phyloP scores from a whole-genome alignment of 2,797 vertebrate species.

The Myripristis murdjan region DNA sequence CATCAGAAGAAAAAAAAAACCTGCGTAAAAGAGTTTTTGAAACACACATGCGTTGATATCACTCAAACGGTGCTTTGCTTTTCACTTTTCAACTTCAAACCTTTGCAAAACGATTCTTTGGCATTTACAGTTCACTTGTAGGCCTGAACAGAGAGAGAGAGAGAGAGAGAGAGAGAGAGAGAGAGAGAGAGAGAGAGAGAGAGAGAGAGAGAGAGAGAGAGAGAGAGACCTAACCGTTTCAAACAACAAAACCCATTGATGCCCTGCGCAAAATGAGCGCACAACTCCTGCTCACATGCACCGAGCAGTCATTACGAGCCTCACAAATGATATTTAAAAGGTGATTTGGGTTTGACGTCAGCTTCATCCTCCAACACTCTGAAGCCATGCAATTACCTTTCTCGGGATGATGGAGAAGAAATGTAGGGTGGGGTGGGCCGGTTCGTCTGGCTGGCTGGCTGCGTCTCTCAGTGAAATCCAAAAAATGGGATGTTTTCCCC shows the following conservation, averaged over 20 bases:
- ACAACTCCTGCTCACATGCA: constrained; percentile 43
- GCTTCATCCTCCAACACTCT: constrained; percentile 51
- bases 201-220: neutral
- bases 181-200: no score
- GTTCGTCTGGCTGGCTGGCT: neutral
- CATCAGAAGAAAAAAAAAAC: neutral
- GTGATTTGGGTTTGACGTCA: constrained; percentile 70
- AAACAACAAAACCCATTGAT: neutral
- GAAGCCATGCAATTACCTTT: constrained; percentile 69
- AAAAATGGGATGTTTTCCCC: constrained; percentile 24
- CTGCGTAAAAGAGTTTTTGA: neutral
- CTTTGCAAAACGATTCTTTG: neutral
- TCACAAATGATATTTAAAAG: constrained; percentile 59
- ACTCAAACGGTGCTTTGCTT: neutral
- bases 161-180: neutral
- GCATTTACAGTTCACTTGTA: neutral
- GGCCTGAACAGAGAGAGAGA: neutral
- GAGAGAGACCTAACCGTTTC: neutral
- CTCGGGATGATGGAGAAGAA: constrained; percentile 29
- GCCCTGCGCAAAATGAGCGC: constrained; percentile 8
- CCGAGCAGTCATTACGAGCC: constrained; percentile 42
- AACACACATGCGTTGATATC: neutral
- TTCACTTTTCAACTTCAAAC: no score
- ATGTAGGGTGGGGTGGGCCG: neutral
- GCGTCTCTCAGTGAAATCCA: constrained; percentile 44